Evolutionary conservation across 2,888 invertebrate genomes (phyloP).

Genomic region (Ormyrus pomaceus): DNA sequence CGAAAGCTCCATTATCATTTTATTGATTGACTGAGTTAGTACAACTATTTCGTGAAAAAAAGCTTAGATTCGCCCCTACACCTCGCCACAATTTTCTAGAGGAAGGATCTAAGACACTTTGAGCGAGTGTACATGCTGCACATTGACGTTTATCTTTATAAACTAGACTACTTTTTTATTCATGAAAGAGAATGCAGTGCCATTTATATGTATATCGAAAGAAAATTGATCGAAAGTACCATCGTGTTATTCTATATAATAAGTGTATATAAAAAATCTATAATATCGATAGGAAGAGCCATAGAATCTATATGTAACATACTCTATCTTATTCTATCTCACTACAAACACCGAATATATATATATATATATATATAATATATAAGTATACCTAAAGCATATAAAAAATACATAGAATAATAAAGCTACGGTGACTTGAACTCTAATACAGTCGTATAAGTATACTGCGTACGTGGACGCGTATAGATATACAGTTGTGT

Average conservation of each 20-base stretch:
- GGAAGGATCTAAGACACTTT: slow-evolving; percentile 12
- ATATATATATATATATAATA: no score
- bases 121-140: slow-evolving; percentile 40
- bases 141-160: slow-evolving; percentile 25
- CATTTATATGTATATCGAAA: slow-evolving; percentile 25
- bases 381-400: slow-evolving; percentile 27
- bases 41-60: slow-evolving; percentile 1
- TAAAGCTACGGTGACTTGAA: slow-evolving; percentile 38
- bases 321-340: slow-evolving; percentile 32
- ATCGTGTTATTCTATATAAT: no score
- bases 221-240: background rate
- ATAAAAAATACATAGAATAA: slow-evolving; percentile 37
- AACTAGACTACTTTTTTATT: slow-evolving; percentile 24
- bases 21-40: slow-evolving; percentile 21
- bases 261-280: background rate
- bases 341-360: slow-evolving; percentile 34
- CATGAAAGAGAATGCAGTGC: slow-evolving; percentile 26
- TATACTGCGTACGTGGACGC: slow-evolving; percentile 11
- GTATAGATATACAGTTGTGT: slow-evolving; percentile 4
- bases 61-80: background rate
- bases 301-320: slow-evolving; percentile 29
- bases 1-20: background rate
- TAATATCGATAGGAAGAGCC: slow-evolving; percentile 11
- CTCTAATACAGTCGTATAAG: slow-evolving; percentile 32
- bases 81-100: slow-evolving; percentile 4